Evolutionary conservation across 2,113 vertebrate species (phyloP).

Genomic region (Halichoeres trimaculatus): DNA sequence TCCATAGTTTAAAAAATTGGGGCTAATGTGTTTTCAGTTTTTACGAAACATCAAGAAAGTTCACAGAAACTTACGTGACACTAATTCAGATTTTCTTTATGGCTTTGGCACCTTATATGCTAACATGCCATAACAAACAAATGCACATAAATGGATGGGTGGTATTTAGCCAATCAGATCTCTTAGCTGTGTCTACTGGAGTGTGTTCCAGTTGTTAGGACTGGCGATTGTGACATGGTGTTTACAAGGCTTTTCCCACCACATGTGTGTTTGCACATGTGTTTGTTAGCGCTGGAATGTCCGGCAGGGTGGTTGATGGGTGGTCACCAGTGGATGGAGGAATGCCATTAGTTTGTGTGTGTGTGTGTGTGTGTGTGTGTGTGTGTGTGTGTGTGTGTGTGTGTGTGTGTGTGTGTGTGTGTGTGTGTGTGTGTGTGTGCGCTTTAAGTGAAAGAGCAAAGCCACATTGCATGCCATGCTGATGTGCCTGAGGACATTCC

Average conservation of each 20-base stretch:
- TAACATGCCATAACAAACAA: too few relatives aligned
- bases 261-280: slow-evolving; percentile 17
- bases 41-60: too few relatives aligned
- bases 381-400: too few relatives aligned
- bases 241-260: slow-evolving; percentile 19
- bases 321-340: slow-evolving; percentile 15
- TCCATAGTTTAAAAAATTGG: too few relatives aligned
- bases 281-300: slow-evolving; percentile 43
- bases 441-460: background rate
- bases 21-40: too few relatives aligned
- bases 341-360: slow-evolving; percentile 26
- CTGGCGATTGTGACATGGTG: background rate
- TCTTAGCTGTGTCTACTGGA: background rate
- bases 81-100: too few relatives aligned
- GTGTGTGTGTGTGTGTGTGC: background rate
- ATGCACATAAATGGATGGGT: too few relatives aligned
- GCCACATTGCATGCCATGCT: background rate
- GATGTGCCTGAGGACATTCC: background rate
- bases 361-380: background rate
- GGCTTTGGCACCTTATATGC: too few relatives aligned
- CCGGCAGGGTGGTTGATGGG: background rate
- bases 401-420: slow-evolving; percentile 11
- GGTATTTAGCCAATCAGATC: background rate
- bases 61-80: too few relatives aligned
- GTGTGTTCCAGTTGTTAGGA: background rate